These are phyloP conservation scores for Typhlomys cinereus DNA, from an alignment of 2,113 vertebrate genomes.

Conservation along the genomic window DNA sequence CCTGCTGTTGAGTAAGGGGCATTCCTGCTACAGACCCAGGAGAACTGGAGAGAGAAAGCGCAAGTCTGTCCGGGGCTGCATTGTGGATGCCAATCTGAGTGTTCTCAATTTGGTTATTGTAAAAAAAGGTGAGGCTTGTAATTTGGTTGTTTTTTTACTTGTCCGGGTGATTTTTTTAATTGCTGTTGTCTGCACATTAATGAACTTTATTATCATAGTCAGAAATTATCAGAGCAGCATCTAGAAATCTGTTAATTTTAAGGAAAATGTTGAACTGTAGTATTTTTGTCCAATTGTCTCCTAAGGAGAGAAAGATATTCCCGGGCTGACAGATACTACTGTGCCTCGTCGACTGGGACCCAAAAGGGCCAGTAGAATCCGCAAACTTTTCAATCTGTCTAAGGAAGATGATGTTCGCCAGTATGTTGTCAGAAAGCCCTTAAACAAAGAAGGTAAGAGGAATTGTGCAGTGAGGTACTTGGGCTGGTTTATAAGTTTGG, in stretches of 20 bases:
- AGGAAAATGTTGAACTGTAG: neutral
- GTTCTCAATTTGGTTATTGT: constrained; percentile 98
- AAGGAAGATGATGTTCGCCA: constrained; percentile 99
- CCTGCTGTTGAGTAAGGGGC: constrained; percentile 97
- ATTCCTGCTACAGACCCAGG: constrained; percentile 97
- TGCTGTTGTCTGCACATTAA: neutral
- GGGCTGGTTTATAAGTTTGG: too few species aligned
- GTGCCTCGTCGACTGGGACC: constrained; percentile 97
- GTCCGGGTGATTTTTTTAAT: neutral
- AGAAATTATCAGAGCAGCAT: neutral
- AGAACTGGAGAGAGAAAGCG: constrained; percentile 97
- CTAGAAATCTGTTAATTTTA: neutral
- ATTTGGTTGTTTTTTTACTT: neutral
- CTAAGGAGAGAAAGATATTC: constrained; percentile 97
- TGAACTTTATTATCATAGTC: neutral
- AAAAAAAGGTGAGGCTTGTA: constrained; percentile 91
- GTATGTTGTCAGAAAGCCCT: constrained; percentile 97
- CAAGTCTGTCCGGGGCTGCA: constrained; percentile 98
- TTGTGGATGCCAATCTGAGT: constrained; percentile 97
- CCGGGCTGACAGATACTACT: constrained; percentile 97
- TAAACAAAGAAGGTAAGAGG: constrained; percentile 93
- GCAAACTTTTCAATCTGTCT: constrained; percentile 97
- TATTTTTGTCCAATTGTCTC: fast-evolving
- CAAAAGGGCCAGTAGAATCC: constrained; percentile 98
- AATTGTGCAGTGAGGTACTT: neutral